Base-by-base conservation (phyloP, 2,888 invertebrate genomes). In the Azorinus chamasolen region DNA sequence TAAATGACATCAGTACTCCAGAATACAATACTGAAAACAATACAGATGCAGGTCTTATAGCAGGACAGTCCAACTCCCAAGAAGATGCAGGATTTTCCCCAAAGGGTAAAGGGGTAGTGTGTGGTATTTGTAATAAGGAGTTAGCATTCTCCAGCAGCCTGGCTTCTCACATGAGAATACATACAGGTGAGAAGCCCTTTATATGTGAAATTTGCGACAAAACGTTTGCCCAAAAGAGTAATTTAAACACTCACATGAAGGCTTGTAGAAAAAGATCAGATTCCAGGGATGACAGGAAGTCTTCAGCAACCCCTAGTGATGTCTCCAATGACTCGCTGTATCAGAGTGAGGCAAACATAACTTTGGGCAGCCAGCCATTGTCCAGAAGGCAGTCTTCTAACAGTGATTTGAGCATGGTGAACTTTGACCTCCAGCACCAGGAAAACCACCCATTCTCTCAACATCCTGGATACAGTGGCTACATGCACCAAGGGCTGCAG, bases 221-320 rank as follows among this genome's bases (percentile, higher is more conserved):
- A 62, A 66, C 53, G 2, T 77, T 77, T 58, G 77, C 77, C n/a
- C 77, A 77, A 43, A 77, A 64, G 55, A 71, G 71, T 57, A 77
- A 77, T 32, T 25, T 77, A 6, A 77, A 77, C 50, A 77, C 77
- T 1, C 77, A 77, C 37, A 24, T 72, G 14, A 71, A 63, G 39
- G 71, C 77, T 5, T 72, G 71, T 32, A 43, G 66, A 46, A 71
- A 72, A 55, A 77, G 68, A 32, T 66, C 61, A 25, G 72, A 72
- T 12, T 41, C 54, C 24, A 57, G 66, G 24, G 68, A 66, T 43
- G 66, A 66, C 1, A 58, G 53, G n/a, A 57, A 61, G 20, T 59
- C 59, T 25, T 32, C 41, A 20, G 24, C 57, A n/a, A 55, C 62
- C 10, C 63, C 65, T 12, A 61, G 55, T 45, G 70, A 70, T n/a